Base-by-base conservation (phyloP, 2,797 vertebrate species). In the Acrossocheilus fasciatus region DNA sequence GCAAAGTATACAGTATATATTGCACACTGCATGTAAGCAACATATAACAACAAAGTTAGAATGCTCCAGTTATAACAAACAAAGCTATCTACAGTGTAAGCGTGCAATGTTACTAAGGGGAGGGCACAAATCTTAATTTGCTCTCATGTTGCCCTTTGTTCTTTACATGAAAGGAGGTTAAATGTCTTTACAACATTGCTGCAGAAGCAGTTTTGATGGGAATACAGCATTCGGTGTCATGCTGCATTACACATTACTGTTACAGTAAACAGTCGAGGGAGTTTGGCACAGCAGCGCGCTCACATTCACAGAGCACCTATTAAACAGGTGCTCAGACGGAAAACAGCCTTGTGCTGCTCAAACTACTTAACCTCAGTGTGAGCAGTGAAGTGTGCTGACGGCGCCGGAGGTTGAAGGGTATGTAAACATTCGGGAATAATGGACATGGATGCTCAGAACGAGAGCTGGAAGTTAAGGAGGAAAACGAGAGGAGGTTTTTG, bases 241-340 rank as follows among this genome's bases (percentile, higher is more conserved):
- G 18, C 75, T 34, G 64, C 45, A 78, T 77, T 69, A 84, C 59
- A 78, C 23, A 18, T 43, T 30, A 30, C 30, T 30, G 30, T 75
- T 69, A 45, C 17, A 41, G 15, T 78, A 30, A 84, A 52, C 23
- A 50, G 83, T 52, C 74, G 8, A 57, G 66, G 50, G 62, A 59
- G 43, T 47, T 50, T 68, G 83, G 73, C 57, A 84, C 57, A 36
- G 57, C 39, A 72, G 68, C 9, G 2, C 4, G 1, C 62, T 81
- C 66, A 3, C 62, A 62, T 7, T 72, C 26, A 41, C 17, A 83
- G 52, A 36, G 74, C 73, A 84, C 47, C 83, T 76, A 57, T 62
- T 45, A 70, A 79, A 85, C 75, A 85, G 83, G 83, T 85, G 83
- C 52, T 72, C 26, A 18, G 57, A 70, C 1, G 2, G 76, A 85